Evolutionary conservation across 2,113 vertebrate species (phyloP), one percentile per base, ranked within the genome.

Genomic region (Antennarius striatus): DNA sequence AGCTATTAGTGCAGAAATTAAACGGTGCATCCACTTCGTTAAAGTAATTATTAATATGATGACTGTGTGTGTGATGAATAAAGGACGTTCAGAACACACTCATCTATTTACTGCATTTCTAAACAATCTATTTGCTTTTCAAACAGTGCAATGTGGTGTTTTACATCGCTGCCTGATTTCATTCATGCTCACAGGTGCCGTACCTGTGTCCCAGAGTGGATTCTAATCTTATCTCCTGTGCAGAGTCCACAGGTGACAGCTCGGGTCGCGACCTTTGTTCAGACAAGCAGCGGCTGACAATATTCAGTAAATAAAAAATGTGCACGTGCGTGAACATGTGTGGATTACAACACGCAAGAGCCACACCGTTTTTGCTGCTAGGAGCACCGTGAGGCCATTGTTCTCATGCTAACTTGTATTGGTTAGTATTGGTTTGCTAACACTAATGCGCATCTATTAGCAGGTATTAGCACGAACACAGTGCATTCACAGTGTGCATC

Each of bases 181-280:
- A 36, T 36, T 36, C 5, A 36, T 36, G 4, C 32, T 36, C 7
- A 36, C 7, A 36, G 32, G 22, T 22, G 22, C 22, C 1, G 2
- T 62, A 68, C 71, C 39, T 55, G 46, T 47, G 7, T 66, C 59
- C 14, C 39, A 64, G 71, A 51, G 68, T 54, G 28, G 6, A 57
- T 72, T 77, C 68, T 88, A 85, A 91, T 91, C 91, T 93, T 91
- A 93, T 92, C 91, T 90, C 7, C 36, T 72, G 92, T 86, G 74
- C 91, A 92, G 88, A 92, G 91, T 93, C 91, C 91, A 88, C 59
- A n/a, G 59, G 64, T 79, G 56, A 63, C 77, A 71, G 60, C 54
- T 39, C 60, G 52, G 85, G 83, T 90, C 86, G 88, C 56, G 77
- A 71, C 40, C 69, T 82, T 69, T 16, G 53, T 68, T 75, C 63